phyloP scores from a whole-genome alignment of 2,888 invertebrate species.

The Stenotaenia linearis region DNA sequence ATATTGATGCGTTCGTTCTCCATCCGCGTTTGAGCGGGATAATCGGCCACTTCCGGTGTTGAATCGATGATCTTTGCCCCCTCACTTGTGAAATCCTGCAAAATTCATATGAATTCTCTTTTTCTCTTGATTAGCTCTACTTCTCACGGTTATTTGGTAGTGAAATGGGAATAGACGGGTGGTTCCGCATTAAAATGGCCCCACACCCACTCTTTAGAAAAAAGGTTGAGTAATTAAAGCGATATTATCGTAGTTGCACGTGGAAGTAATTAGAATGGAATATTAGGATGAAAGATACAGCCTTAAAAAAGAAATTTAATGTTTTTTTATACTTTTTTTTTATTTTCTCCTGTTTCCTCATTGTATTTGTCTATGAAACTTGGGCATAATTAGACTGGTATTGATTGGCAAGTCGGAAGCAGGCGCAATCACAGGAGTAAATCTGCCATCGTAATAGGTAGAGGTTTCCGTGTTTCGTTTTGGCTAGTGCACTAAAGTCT shows the following conservation, averaged over 20 bases:
- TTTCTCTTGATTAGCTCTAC: background rate
- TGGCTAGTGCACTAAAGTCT: background rate
- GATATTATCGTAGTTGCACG: background rate
- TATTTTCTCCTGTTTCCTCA: background rate
- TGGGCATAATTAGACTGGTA: background rate
- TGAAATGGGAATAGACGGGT: background rate
- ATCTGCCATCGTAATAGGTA: background rate
- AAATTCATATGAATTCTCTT: background rate
- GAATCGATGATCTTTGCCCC: no score
- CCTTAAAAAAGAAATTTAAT: background rate
- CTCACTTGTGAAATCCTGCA: no score
- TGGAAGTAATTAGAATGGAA: background rate
- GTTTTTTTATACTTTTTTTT: background rate
- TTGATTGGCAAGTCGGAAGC: background rate
- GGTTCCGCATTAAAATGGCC: background rate
- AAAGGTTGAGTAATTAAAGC: background rate
- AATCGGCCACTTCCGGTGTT: no score
- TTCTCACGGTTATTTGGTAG: background rate
- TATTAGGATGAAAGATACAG: background rate
- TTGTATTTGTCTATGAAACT: background rate
- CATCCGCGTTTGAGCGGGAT: no score
- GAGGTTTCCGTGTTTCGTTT: background rate
- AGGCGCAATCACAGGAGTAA: background rate
- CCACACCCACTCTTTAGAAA: background rate
- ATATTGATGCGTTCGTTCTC: background rate